Evolutionary conservation across 2,797 vertebrate species (phyloP).

Genomic region (Sciaenops ocellatus): DNA sequence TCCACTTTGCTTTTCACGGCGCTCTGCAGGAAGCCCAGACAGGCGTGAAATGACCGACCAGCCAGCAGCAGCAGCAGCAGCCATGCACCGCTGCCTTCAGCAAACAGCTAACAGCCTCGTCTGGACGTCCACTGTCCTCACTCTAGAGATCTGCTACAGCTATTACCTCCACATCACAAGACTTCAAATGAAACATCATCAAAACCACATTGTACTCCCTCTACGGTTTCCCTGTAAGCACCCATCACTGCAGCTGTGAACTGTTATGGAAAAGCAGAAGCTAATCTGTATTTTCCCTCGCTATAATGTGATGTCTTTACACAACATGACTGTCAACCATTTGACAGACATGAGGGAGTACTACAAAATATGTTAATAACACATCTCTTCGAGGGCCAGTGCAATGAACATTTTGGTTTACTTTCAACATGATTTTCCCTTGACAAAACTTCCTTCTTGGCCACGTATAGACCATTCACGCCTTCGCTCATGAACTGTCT

Average conservation of each 20-base stretch:
- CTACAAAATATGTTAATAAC: background rate
- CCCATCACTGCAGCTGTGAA: background rate
- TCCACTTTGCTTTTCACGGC: constrained; percentile 41
- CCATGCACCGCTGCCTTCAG: constrained; percentile 43
- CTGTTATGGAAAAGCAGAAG: background rate
- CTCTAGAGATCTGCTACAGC: constrained; percentile 41
- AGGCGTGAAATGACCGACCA: constrained; percentile 63
- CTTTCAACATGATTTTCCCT: background rate
- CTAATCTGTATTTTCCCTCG: background rate
- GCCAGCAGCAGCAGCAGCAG: constrained; percentile 15
- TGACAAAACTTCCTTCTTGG: background rate
- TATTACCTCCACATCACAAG: constrained; percentile 48
- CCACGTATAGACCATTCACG: background rate
- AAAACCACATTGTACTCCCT: background rate
- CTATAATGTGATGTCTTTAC: background rate
- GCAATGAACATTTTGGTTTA: no score
- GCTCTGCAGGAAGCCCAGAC: constrained; percentile 55
- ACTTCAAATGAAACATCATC: constrained; percentile 44
- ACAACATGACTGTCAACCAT: background rate
- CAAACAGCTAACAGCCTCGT: constrained; percentile 47
- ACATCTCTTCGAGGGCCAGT: background rate
- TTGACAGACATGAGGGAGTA: background rate
- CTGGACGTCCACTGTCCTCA: constrained; percentile 19
- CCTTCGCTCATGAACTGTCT: no score
- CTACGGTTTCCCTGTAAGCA: background rate